Conservation (phyloP, 2,113 vertebrate genomes). For the Perognathus longimembris region DNA sequence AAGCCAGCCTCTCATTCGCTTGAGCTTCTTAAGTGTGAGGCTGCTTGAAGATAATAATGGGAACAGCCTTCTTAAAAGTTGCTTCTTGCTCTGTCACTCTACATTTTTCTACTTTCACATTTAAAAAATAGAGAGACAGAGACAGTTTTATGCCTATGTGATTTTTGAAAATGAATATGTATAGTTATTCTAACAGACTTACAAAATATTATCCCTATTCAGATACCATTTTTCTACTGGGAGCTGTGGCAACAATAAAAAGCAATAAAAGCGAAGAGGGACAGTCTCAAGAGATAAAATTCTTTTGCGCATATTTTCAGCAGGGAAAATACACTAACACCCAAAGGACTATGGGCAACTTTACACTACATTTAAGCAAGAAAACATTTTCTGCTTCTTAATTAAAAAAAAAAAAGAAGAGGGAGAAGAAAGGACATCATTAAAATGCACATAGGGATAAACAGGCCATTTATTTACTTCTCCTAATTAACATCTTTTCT, state of each 20-base stretch:
- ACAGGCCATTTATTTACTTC: conserved; percentile 75
- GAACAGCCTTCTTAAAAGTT: conserved; percentile 1
- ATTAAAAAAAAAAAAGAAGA: conserved; percentile 72
- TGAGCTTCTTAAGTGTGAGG: conserved; percentile 7
- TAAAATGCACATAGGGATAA: conserved; percentile 77
- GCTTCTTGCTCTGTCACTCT: conserved; percentile 37
- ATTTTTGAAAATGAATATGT: conserved; percentile 48
- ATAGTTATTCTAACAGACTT: not conserved
- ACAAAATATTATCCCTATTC: conserved; percentile 47
- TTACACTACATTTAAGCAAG: conserved; percentile 70
- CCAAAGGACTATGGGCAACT: conserved; percentile 66
- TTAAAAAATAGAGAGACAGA: too few species aligned
- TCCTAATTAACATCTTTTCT: conserved; percentile 79
- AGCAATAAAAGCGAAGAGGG: conserved; percentile 21
- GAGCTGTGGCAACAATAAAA: not conserved
- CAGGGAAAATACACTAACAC: conserved; percentile 60
- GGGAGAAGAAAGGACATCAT: conserved; percentile 67
- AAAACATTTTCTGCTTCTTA: conserved; percentile 75
- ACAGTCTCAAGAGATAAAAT: conserved; percentile 40
- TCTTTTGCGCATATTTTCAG: conserved; percentile 60
- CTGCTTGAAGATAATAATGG: conserved; percentile 29
- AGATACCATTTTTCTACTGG: not conserved
- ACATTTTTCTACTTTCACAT: conserved; percentile 18
- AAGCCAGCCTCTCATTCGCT: conserved; percentile 42
- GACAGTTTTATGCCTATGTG: not conserved